Base-by-base conservation (phyloP, 2,113 vertebrate genomes). In the Centropus bengalensis region DNA sequence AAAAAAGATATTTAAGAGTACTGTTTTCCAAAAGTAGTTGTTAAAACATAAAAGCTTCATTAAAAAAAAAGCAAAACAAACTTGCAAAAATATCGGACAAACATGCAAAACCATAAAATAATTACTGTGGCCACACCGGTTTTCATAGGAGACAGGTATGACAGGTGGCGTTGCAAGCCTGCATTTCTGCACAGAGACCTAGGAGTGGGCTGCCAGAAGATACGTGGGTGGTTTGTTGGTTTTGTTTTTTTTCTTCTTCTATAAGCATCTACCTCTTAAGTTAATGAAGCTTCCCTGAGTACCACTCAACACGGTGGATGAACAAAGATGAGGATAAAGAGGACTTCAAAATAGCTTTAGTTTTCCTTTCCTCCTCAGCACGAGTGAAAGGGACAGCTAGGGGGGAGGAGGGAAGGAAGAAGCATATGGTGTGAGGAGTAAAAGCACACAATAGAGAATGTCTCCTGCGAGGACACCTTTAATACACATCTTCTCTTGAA, bases 231-330 rank as follows among this genome's bases (percentile, higher is more conserved):
- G 2, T 30, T 22, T 40, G 28, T 3, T 5, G 36, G 30, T n/a
- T 23, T 71, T 22, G 23, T 36, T 20, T 71, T 26, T 33, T 66
- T 59, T 47, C 44, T n/a, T 10, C 5, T 1, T 2, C n/a, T 60
- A 38, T 44, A 75, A 82, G 63, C 56, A 67, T 63, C 33, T 63
- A 67, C 47, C 63, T 80, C 81, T 91, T 91, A 93, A 94, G 79
- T 71, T 94, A 86, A 92, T 75, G 66, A 91, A 77, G 40, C 82
- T 95, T 89, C 42, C 28, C 58, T 47, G 55, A 87, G 74, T 62
- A 71, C 62, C 71, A 47, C 70, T 86, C 79, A 83, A 75, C 32
- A 40, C 22, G 44, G 71, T 60, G 63, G 51, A 88, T 54, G 55
- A 77, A 88, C n/a, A 60, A 49, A 52, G 42, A 82, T 14, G 62